Evolutionary conservation across 2,113 vertebrate species (phyloP).

Genomic region (Eleginops maclovinus): DNA sequence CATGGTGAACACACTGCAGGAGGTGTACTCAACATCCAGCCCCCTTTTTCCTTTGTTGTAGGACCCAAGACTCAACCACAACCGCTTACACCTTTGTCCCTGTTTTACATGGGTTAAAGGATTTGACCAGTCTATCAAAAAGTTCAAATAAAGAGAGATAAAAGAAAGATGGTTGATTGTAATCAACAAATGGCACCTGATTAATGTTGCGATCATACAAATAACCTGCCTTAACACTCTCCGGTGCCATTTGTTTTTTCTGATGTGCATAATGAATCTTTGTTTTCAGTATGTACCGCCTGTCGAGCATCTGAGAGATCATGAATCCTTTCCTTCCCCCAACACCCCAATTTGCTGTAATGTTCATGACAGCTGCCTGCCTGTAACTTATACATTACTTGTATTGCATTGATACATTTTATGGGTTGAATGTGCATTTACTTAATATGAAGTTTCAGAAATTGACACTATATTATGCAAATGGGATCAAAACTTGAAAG

Average conservation of each 20-base stretch:
- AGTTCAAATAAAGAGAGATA: not conserved
- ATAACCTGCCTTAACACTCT: not conserved
- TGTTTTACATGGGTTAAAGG: not conserved
- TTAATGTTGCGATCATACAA: too few species aligned
- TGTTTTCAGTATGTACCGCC: too few species aligned
- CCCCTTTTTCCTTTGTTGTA: not conserved
- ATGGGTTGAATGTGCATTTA: too few species aligned
- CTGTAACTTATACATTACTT: too few species aligned
- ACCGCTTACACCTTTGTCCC: not conserved
- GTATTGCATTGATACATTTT: too few species aligned
- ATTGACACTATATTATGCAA: too few species aligned
- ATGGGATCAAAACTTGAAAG: too few species aligned
- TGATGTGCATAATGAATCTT: not conserved
- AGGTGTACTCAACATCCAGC: not conserved
- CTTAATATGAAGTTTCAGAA: too few species aligned
- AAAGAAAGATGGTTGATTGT: constrained; percentile 2
- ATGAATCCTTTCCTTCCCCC: too few species aligned
- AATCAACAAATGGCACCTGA: not conserved
- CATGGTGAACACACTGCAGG: not conserved
- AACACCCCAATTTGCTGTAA: too few species aligned
- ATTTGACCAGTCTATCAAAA: not conserved
- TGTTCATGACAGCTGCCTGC: too few species aligned
- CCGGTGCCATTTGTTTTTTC: not conserved
- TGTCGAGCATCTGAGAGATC: too few species aligned
- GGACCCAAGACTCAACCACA: not conserved